A percentile compares a stretch with the other conserved stretches of the same genome.
phyloP scores from a whole-genome alignment of 2,797 vertebrate species.

The Poecilia velifera region DNA sequence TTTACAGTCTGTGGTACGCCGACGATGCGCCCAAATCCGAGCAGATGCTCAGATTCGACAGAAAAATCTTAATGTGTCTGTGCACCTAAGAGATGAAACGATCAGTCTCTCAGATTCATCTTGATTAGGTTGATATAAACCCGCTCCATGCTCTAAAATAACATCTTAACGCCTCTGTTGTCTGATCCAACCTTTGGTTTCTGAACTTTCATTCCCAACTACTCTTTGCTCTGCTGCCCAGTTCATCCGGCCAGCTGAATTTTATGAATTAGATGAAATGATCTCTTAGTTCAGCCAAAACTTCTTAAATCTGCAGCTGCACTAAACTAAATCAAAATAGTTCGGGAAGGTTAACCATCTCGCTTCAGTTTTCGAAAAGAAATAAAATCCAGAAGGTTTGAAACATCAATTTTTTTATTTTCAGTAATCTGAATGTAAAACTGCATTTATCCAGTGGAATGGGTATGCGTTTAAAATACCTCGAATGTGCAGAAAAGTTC shows the following conservation, averaged over 20 bases:
- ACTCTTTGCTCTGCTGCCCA: background rate
- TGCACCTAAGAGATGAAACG: background rate
- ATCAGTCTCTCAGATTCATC: background rate
- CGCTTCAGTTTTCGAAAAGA: background rate
- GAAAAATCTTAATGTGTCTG: background rate
- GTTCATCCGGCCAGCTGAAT: background rate
- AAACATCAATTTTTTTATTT: background rate
- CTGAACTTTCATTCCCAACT: background rate
- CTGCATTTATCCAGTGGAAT: background rate
- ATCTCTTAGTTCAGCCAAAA: background rate
- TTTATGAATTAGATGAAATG: background rate
- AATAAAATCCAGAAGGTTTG: background rate
- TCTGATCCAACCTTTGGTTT: constrained; percentile 4
- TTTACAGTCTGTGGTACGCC: constrained; percentile 44
- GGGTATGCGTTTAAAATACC: background rate
- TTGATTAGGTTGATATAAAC: constrained; percentile 40
- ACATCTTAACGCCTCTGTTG: constrained; percentile 52
- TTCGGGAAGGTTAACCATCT: background rate
- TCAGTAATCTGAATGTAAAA: background rate
- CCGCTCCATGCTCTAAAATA: constrained; percentile 51
- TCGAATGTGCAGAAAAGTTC: background rate
- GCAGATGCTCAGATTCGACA: constrained; percentile 18
- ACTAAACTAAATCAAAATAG: background rate
- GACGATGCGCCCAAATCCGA: constrained; percentile 12
- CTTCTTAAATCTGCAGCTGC: background rate